A percentile compares a stretch with the other conserved stretches of the same genome.
phyloP scores from a whole-genome alignment of 2,888 invertebrate species.

The Malthinus seriepunctatus region DNA sequence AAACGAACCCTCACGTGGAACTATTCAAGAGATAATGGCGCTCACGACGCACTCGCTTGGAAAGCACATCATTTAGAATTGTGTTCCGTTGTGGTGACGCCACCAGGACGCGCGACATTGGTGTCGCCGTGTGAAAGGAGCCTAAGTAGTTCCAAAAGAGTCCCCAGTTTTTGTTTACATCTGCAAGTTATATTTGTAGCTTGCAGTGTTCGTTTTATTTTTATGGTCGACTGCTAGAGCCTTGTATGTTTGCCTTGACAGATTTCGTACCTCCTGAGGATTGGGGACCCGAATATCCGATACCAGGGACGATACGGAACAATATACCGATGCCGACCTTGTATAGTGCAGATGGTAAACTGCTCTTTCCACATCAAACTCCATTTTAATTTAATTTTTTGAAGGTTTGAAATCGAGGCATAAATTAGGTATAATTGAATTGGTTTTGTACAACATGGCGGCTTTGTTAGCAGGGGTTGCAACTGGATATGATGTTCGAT shows the following conservation, averaged over 20 bases:
- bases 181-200: slow-evolving; percentile 18
- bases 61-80: no score
- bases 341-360: slow-evolving; percentile 72
- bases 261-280: slow-evolving; percentile 60
- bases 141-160: neutral
- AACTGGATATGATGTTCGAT: slow-evolving; percentile 88
- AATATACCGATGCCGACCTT: slow-evolving; percentile 80
- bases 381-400: slow-evolving; percentile 4
- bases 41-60: no score
- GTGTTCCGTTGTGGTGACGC: no score
- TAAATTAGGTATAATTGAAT: slow-evolving; percentile 73
- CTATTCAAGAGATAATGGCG: no score
- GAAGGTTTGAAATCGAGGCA: slow-evolving; percentile 25
- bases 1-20: no score
- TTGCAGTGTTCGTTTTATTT: slow-evolving; percentile 21
- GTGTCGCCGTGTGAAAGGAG: no score
- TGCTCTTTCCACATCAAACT: no score
- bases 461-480: slow-evolving; percentile 89
- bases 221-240: slow-evolving; percentile 34
- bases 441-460: slow-evolving; percentile 88
- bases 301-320: slow-evolving; percentile 57
- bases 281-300: slow-evolving; percentile 67
- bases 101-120: neutral
- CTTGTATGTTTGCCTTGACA: slow-evolving; percentile 44
- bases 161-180: neutral